Evolutionary conservation across 2,113 vertebrate genomes (phyloP).

Genomic region (Pollachius pollachius): DNA sequence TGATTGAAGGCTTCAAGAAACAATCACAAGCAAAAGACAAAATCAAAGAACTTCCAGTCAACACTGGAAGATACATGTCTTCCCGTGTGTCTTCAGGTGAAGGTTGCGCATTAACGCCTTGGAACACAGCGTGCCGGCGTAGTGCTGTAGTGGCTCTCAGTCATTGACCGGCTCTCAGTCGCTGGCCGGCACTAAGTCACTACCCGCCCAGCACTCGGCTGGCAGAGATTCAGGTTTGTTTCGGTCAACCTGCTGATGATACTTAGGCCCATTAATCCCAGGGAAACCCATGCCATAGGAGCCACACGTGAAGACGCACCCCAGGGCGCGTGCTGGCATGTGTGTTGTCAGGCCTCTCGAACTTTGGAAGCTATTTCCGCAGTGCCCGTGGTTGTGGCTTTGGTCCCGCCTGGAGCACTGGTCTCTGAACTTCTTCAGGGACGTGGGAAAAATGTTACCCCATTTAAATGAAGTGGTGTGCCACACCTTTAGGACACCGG

Average conservation of each 20-base stretch:
- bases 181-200: too few relatives aligned
- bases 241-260: constrained; percentile 68
- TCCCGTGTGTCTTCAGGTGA: too few relatives aligned
- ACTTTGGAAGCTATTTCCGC: constrained; percentile 64
- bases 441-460: constrained; percentile 64
- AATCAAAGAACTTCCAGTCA: too few relatives aligned
- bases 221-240: constrained; percentile 64
- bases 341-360: constrained; percentile 62
- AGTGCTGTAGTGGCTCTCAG: too few relatives aligned
- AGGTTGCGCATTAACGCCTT: too few relatives aligned
- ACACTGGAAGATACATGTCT: too few relatives aligned
- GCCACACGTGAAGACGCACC: constrained; percentile 67
- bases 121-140: too few relatives aligned
- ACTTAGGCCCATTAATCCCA: constrained; percentile 65
- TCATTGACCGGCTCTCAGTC: too few relatives aligned
- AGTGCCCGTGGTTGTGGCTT: constrained; percentile 53
- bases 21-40: too few relatives aligned
- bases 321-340: constrained; percentile 58
- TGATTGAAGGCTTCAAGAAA: too few relatives aligned
- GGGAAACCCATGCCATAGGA: constrained; percentile 63
- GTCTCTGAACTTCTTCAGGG: constrained; percentile 64
- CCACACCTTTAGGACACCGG: constrained; percentile 32
- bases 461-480: constrained; percentile 67
- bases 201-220: constrained; percentile 14
- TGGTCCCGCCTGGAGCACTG: constrained; percentile 57